Evolutionary conservation across 2,888 invertebrate genomes (phyloP).

Genomic region (Agonum fuliginosum): DNA sequence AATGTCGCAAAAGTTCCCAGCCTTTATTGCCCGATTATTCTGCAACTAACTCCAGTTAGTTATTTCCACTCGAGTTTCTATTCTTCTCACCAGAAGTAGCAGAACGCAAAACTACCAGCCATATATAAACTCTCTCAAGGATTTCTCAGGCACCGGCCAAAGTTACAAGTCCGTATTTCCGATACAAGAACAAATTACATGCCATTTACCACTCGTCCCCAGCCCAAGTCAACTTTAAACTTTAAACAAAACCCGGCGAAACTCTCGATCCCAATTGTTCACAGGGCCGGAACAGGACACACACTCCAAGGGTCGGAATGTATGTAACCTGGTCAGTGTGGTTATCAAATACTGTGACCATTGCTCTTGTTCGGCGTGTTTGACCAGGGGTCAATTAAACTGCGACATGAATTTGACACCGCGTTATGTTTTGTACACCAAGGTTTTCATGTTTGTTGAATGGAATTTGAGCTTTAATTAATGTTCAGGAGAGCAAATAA

Average conservation of each 20-base stretch:
- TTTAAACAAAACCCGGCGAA: slow-evolving; percentile 20
- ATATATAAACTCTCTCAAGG: slow-evolving; percentile 9
- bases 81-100: neutral
- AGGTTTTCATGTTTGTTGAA: neutral
- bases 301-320: neutral
- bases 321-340: neutral
- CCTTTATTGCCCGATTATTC: neutral
- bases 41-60: slow-evolving; percentile 3
- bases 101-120: neutral
- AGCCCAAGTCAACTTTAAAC: slow-evolving; percentile 12
- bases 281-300: neutral
- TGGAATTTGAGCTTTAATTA: neutral
- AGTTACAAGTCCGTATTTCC: slow-evolving; percentile 25
- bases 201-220: slow-evolving; percentile 4
- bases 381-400: slow-evolving; percentile 25
- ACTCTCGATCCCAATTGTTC: slow-evolving; percentile 16
- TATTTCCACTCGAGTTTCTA: slow-evolving; percentile 10
- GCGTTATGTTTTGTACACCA: neutral
- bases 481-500: neutral
- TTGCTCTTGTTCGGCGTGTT: neutral
- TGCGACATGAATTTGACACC: slow-evolving; percentile 1
- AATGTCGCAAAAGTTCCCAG: too few relatives aligned
- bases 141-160: neutral
- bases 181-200: slow-evolving; percentile 43
- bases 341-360: neutral